These are phyloP conservation scores for Crax fasciolata DNA, from an alignment of 2,797 vertebrate genomes.

Conservation along the genomic window DNA sequence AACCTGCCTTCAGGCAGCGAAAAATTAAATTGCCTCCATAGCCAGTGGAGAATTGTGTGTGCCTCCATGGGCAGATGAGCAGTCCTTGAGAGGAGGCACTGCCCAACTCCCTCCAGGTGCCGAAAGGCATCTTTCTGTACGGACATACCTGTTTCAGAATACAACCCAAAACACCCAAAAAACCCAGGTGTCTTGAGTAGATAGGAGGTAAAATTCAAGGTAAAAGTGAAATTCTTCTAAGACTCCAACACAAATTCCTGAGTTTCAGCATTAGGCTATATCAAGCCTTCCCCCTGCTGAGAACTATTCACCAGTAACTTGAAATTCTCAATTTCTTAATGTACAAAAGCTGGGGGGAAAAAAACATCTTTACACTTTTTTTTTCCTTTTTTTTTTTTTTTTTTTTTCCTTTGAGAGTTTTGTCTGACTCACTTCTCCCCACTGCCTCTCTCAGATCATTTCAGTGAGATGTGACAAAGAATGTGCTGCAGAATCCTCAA, in stretches of 20 bases:
- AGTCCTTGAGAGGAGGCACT: background rate
- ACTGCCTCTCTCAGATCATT: background rate
- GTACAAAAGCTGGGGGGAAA: background rate
- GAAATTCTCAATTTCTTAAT: constrained; percentile 14
- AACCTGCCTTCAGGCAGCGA: background rate
- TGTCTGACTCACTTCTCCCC: background rate
- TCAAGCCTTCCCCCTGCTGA: background rate
- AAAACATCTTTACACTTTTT: background rate
- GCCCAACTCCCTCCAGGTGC: background rate
- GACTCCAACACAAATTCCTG: background rate
- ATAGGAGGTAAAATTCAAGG: background rate
- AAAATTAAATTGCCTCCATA: background rate
- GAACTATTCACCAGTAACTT: background rate
- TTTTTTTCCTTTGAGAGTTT: constrained; percentile 15
- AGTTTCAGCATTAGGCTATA: background rate
- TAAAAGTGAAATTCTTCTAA: background rate
- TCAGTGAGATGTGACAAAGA: background rate
- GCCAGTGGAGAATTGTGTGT: background rate
- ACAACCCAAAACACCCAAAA: background rate
- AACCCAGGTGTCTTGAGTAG: background rate
- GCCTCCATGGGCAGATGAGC: background rate
- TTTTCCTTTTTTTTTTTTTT: background rate
- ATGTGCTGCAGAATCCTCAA: background rate
- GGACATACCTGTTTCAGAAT: background rate
- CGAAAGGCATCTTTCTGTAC: background rate